These are phyloP conservation scores for Oceanodroma tethys DNA, from an alignment of 2,113 vertebrate species.

Conservation along the genomic window DNA sequence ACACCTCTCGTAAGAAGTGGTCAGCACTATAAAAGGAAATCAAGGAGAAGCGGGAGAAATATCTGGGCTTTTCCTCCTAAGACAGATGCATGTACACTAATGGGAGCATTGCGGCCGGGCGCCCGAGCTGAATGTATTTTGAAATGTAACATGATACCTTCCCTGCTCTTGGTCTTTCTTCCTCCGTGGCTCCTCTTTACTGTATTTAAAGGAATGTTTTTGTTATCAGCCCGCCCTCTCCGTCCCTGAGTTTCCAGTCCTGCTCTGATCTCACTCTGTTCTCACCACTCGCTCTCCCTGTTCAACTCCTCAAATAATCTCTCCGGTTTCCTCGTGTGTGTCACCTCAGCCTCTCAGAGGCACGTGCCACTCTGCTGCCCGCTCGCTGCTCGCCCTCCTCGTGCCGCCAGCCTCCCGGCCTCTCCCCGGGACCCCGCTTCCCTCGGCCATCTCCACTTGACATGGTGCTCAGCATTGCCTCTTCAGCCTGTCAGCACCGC, in stretches of 20 bases:
- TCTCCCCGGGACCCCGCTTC: accelerated
- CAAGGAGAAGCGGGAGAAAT: not conserved
- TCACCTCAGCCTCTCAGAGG: not conserved
- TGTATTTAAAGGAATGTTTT: not conserved
- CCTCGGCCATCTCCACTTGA: not conserved
- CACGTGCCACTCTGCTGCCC: not conserved
- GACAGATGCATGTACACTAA: not conserved
- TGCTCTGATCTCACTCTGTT: not conserved
- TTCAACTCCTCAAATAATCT: not conserved
- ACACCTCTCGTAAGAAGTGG: not conserved
- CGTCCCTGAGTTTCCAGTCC: accelerated
- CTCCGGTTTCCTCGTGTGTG: not conserved
- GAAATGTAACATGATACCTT: not conserved
- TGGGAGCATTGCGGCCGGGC: not conserved
- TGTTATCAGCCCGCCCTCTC: not conserved
- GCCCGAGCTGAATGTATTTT: not conserved
- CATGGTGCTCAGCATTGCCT: accelerated
- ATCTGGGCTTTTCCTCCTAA: not conserved
- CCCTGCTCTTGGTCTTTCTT: not conserved
- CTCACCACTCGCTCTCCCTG: not conserved
- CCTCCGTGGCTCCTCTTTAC: not conserved
- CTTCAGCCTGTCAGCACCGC: not conserved
- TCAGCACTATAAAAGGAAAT: not conserved
- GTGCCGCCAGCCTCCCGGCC: accelerated
- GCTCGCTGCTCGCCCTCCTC: not conserved